phyloP scores from a whole-genome alignment of 2,888 invertebrate species.

The Nomada ferruginata region DNA sequence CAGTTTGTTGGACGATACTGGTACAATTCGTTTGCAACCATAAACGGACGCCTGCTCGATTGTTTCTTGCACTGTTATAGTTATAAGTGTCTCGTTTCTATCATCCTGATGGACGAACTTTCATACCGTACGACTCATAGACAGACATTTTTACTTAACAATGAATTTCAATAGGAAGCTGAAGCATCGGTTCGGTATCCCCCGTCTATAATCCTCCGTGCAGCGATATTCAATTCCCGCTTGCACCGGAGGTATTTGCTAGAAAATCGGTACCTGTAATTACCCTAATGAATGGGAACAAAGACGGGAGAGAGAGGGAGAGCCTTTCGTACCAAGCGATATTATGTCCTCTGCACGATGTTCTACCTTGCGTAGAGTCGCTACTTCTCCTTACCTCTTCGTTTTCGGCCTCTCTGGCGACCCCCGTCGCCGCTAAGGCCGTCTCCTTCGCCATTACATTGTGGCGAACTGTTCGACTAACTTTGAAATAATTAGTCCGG shows the following conservation, averaged over 20 bases:
- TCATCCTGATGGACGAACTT: constrained; percentile 1
- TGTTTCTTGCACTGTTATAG: not conserved
- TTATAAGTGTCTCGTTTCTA: not conserved
- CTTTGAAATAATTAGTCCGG: constrained; percentile 82
- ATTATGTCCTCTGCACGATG: constrained; percentile 69
- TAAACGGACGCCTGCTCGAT: not conserved
- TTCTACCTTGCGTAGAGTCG: constrained; percentile 40
- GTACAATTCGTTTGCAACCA: constrained; percentile 23
- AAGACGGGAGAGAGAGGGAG: constrained; percentile 49
- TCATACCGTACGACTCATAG: not conserved
- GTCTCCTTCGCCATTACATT: constrained; percentile 80
- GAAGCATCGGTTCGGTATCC: not conserved
- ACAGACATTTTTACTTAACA: not conserved
- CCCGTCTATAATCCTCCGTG: not conserved
- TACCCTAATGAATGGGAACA: constrained; percentile 78
- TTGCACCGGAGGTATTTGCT: constrained; percentile 58
- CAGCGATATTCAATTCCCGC: constrained; percentile 62
- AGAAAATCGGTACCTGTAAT: constrained; percentile 77
- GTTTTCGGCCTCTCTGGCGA: constrained; percentile 59
- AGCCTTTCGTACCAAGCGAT: constrained; percentile 62
- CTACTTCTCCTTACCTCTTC: constrained; percentile 46
- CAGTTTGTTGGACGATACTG: constrained; percentile 4
- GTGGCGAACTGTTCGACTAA: constrained; percentile 81
- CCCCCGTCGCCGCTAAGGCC: constrained; percentile 69
- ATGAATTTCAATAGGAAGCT: constrained; percentile 1